A percentile compares a stretch with the other conserved stretches of the same genome.
Conservation (phyloP, 2,113 vertebrate genomes). For the Nibea albiflora region DNA sequence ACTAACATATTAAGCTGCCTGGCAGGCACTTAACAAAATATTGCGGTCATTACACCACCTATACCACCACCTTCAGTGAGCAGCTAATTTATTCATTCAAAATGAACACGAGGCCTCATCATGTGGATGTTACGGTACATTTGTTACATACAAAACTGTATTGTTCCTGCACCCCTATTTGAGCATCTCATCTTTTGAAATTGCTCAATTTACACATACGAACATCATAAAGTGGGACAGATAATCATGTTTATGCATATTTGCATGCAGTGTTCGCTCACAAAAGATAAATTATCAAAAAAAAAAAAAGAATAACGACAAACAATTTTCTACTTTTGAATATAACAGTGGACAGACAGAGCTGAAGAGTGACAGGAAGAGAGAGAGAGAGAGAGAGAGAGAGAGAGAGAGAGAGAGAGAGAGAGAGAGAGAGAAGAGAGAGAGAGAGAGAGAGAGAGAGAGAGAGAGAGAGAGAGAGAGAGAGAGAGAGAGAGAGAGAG, state of each 20-base stretch:
- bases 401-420: too few relatives aligned
- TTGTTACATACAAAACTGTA: not conserved
- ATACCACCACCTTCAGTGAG: too few relatives aligned
- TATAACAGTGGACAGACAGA: too few relatives aligned
- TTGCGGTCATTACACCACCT: not conserved
- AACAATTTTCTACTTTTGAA: not conserved
- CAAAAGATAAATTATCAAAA: not conserved
- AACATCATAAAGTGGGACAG: slow-evolving; percentile 2
- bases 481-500: too few relatives aligned
- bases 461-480: too few relatives aligned
- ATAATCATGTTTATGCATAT: not conserved
- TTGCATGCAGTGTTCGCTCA: too few relatives aligned
- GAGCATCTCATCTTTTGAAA: not conserved
- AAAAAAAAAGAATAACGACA: not conserved
- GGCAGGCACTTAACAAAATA: too few relatives aligned
- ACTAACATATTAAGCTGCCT: too few relatives aligned
- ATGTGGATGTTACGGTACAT: not conserved
- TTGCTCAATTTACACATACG: not conserved
- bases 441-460: too few relatives aligned
- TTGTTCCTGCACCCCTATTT: not conserved
- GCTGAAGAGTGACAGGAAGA: too few relatives aligned
- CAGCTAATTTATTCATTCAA: not conserved
- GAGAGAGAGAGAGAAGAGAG: too few relatives aligned
- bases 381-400: too few relatives aligned
- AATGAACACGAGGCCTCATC: not conserved